A percentile compares a stretch with the other conserved stretches of the same genome.
Conservation (phyloP, 2,888 invertebrate genomes). For the Disparrhopalites patrizii region DNA sequence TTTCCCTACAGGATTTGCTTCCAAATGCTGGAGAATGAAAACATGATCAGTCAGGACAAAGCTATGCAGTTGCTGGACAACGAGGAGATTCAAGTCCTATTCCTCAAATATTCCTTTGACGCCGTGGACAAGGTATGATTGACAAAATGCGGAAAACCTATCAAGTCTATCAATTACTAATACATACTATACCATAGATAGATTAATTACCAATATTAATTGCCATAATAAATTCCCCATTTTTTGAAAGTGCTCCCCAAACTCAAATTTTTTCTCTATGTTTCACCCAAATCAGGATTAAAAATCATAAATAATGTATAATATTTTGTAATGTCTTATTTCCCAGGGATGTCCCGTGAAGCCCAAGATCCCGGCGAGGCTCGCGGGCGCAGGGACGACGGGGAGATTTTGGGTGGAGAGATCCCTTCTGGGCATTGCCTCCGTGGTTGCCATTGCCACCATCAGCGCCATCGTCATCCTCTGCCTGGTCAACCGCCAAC, state of each 20-base stretch:
- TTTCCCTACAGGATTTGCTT: constrained; percentile 41
- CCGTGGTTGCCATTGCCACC: constrained; percentile 45
- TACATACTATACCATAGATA: no score
- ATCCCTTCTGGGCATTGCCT: constrained; percentile 44
- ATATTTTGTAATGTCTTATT: no score
- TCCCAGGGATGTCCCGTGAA: constrained; percentile 44
- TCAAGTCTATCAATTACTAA: no score
- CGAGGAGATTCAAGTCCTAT: constrained; percentile 46
- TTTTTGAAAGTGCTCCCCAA: no score
- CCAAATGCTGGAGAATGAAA: constrained; percentile 47
- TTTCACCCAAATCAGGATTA: no score
- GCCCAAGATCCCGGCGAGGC: constrained; percentile 38
- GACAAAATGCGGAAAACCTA: no score
- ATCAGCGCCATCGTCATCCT: constrained; percentile 45
- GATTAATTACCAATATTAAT: no score
- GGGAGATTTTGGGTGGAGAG: constrained; percentile 46
- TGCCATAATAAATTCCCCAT: no score
- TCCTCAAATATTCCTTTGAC: constrained; percentile 45
- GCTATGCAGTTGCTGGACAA: constrained; percentile 43
- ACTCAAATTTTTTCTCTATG: no score
- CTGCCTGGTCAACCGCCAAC: constrained; percentile 39
- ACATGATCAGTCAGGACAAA: constrained; percentile 46
- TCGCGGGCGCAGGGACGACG: constrained; percentile 36
- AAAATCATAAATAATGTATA: neutral
- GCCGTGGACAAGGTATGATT: constrained; percentile 41